Base-by-base conservation (phyloP, 2,888 invertebrate species). In the Nowickia ferox region DNA sequence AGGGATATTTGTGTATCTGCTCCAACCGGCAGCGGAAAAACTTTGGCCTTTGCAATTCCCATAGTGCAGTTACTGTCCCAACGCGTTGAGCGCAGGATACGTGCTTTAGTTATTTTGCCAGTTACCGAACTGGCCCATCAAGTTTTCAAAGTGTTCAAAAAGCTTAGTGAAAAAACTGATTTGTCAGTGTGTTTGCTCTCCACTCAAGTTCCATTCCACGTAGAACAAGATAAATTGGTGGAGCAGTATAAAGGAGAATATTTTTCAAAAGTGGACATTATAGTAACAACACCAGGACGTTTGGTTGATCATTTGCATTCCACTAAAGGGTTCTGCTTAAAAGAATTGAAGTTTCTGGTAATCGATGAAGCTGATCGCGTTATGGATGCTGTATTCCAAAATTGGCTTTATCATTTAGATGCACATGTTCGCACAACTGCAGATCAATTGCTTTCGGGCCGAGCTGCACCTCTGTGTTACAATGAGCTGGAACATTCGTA, bases 311-410 rank as follows among this genome's bases (percentile, higher is more conserved):
- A 99, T 93, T 93, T 99, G 85, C 96, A 96, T 91, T 95, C 95
- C 87, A 98, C 98, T 0, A 94, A 95, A 90, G 97, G 97, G 19
- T 96, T 98, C 91, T 94, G 95, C 72, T 92, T 98, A 51, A 94
- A 95, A 88, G 92, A 95, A 88, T 93, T 98, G 1, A 94, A 95
- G 90, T 98, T 96, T 93, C 93, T 98, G 59, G 95, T 99, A 0
- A 97, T 99, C 80, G 99, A 99, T 93, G 99, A 99, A 94, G 99
- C 99, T 9, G 99, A 99, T 93, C 95, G 98, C 88, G 96, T 98
- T 88, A 96, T 98, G 94, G 97, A 98, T 89, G 96, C 97, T 90
- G 95, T 97, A 66, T 97, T 98, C 92, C 96, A 97, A 91, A 97
- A 98, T 91, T 98, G 98, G 98, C 94, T 98, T 6, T 95, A 96